Conservation (phyloP, 2,888 invertebrate genomes). For the Brenthis hecate region DNA sequence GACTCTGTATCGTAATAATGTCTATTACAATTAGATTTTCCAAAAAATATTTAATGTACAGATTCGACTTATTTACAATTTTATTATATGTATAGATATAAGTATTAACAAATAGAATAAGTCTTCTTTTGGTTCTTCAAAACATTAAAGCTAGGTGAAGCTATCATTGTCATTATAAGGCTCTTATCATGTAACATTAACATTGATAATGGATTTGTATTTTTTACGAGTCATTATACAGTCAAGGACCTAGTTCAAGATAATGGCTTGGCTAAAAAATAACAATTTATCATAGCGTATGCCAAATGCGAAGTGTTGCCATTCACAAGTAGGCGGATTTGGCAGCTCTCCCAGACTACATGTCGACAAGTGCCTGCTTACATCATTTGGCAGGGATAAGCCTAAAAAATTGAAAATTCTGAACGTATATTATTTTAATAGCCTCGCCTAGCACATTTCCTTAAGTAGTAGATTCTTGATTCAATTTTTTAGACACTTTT, state of each 20-base stretch:
- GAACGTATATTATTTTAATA: conserved; percentile 17
- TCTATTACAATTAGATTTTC: too few relatives aligned
- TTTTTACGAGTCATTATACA: neutral
- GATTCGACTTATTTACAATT: too few relatives aligned
- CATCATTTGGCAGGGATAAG: conserved; percentile 46
- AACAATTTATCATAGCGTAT: conserved; percentile 41
- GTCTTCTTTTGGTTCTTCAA: too few relatives aligned
- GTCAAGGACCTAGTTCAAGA: conserved; percentile 9
- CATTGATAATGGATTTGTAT: neutral
- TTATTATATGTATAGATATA: too few relatives aligned
- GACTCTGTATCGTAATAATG: too few relatives aligned
- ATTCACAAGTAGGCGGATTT: conserved; percentile 43
- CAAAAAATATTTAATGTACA: too few relatives aligned
- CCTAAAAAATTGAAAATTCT: conserved; percentile 16
- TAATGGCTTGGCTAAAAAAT: conserved; percentile 29
- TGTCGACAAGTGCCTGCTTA: conserved; percentile 49
- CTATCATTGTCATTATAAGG: neutral
- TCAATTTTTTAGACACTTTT: too few relatives aligned
- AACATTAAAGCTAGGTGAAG: neutral
- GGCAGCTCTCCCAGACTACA: conserved; percentile 55
- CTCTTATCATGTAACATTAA: neutral
- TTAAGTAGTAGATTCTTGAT: neutral
- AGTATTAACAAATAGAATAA: too few relatives aligned
- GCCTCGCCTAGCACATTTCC: neutral
- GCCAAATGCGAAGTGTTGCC: conserved; percentile 39